phyloP scores from a whole-genome alignment of 2,797 vertebrate species.

The Serranus cabrilla region DNA sequence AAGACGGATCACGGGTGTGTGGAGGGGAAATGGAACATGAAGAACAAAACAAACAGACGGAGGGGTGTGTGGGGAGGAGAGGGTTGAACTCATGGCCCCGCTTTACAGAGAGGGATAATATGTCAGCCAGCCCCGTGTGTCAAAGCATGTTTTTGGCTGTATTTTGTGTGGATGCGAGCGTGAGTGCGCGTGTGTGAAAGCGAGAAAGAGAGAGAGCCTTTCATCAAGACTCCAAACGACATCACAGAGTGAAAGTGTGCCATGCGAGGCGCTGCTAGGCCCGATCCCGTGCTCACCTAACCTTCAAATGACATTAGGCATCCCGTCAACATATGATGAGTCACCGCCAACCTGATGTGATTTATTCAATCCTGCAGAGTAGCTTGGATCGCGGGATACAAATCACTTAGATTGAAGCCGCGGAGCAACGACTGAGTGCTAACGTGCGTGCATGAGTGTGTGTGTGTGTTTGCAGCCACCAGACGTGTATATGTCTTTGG shows the following conservation, averaged over 20 bases:
- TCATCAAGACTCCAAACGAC: conserved; percentile 62
- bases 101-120: conserved; percentile 66
- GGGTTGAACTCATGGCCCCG: conserved; percentile 41
- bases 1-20: conserved; percentile 68
- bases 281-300: conserved; percentile 71
- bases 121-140: conserved; percentile 65
- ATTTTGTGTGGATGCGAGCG: conserved; percentile 34
- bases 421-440: conserved; percentile 26
- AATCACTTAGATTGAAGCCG: conserved; percentile 78
- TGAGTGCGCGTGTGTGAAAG: conserved; percentile 41
- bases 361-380: conserved; percentile 77
- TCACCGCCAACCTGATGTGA: conserved; percentile 76
- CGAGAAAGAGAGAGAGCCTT: conserved; percentile 27
- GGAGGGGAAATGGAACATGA: conserved; percentile 82
- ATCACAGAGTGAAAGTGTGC: conserved; percentile 53
- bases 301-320: conserved; percentile 84
- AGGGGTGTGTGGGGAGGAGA: background rate
- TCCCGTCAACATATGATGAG: conserved; percentile 69
- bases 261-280: conserved; percentile 31
- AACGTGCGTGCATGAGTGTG: conserved; percentile 9
- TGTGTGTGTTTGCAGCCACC: conserved; percentile 23
- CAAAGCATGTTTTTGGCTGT: conserved; percentile 49
- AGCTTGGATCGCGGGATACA: conserved; percentile 73
- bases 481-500: background rate
- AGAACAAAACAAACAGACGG: conserved; percentile 78